A percentile compares a stretch with the other conserved stretches of the same genome.
These are phyloP conservation scores for Xerus inauris DNA, from an alignment of 2,113 vertebrate genomes.

Conservation along the genomic window DNA sequence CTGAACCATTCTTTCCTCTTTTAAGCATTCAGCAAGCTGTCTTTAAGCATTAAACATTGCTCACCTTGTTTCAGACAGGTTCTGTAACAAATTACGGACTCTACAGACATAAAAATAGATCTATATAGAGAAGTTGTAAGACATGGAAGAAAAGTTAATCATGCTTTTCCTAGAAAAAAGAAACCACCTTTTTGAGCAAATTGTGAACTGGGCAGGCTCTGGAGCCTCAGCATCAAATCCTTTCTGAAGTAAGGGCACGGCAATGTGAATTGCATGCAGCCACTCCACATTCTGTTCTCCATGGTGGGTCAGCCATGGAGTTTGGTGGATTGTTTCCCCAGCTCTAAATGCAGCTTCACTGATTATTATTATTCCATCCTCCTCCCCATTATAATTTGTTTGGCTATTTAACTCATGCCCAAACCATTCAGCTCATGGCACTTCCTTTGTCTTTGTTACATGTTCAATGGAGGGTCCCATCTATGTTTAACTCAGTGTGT, in stretches of 20 bases:
- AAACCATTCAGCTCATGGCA: background rate
- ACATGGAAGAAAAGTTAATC: slow-evolving; percentile 42
- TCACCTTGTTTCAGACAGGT: slow-evolving; percentile 17
- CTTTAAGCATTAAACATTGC: background rate
- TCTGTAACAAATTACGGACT: slow-evolving; percentile 31
- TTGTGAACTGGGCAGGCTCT: background rate
- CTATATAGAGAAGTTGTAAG: slow-evolving; percentile 54
- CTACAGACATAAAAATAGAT: slow-evolving; percentile 17
- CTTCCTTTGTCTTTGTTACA: background rate
- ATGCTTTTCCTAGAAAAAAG: background rate
- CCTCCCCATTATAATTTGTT: background rate
- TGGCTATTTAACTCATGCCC: background rate
- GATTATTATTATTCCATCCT: background rate
- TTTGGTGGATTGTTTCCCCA: background rate
- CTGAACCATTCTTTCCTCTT: background rate
- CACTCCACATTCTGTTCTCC: background rate
- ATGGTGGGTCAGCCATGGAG: background rate
- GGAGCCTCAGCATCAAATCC: background rate
- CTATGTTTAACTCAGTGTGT: background rate
- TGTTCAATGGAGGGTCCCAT: background rate
- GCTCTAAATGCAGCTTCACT: background rate
- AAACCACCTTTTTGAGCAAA: background rate
- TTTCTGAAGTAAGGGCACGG: background rate
- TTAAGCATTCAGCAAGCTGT: background rate
- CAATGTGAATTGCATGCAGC: background rate